Evolutionary conservation across 2,113 vertebrate genomes (phyloP), one percentile per base, ranked within the genome.

Genomic region (Nipponia nippon): DNA sequence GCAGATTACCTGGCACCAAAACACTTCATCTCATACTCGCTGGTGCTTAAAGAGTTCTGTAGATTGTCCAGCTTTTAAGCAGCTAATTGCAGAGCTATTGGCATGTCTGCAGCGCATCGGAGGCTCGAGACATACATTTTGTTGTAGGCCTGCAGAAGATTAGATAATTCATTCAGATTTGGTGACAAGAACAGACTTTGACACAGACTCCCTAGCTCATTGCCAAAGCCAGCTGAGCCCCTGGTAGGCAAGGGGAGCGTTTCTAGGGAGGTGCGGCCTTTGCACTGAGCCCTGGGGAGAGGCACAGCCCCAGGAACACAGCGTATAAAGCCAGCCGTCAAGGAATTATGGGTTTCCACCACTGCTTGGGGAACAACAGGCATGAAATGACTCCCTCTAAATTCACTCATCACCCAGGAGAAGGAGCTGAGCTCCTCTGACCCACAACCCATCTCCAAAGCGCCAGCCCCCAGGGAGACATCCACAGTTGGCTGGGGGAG

Each of bases 381-480:
- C 27, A 55, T 1, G 0, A 79, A 73, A 49, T 44, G 2, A 47
- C 30, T 16, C 25, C 65, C 17, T 47, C 18, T 38, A 32, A 27
- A 46, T 88, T 72, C 47, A 62, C 15, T 56, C 25, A 16, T 21
- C 36, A 36, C 19, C 16, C 29, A 69, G 61, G 14, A 69, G 90
- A 67, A 53, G 46, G 8, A 58, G 11, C 26, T 53, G 34, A 58
- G 65, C 18, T 78, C 23, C 36, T 75, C 36, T 56, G 76, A 58
- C 70, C 50, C 36, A n/a, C 38, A 47, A 26, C 11, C 32, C 34
- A 32, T 10, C 32, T 73, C 52, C 34, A 40, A 13, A 71, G 38
- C 0, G 1, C 27, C n/a, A 65, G 29, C 5, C 20, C 27, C 44
- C 16, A 8, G 16, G 34, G 38, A 72, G 46, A 38, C 0, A 7